These are phyloP conservation scores for Charina bottae DNA, from an alignment of 2,113 vertebrate species.

Conservation along the genomic window DNA sequence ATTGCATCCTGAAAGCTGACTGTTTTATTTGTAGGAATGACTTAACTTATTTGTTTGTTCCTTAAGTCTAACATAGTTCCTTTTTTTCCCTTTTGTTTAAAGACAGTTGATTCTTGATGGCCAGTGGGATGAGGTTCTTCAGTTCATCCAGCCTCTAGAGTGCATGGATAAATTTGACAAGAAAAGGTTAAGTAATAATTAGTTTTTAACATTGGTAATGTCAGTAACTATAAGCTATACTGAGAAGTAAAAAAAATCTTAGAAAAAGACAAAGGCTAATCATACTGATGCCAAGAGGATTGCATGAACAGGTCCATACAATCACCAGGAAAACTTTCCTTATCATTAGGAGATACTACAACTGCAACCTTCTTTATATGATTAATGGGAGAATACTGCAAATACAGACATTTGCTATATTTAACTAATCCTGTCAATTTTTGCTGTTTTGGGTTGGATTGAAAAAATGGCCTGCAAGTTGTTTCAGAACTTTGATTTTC, in stretches of 20 bases:
- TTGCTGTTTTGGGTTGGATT: not conserved
- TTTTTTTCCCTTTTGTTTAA: slow-evolving; percentile 43
- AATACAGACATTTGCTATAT: not conserved
- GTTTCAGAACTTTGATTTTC: not conserved
- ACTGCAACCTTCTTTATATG: not conserved
- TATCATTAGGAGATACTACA: not conserved
- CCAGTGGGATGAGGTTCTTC: slow-evolving; percentile 98
- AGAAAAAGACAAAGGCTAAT: not conserved
- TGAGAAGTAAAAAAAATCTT: not conserved
- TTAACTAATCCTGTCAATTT: not conserved
- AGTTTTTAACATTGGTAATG: not conserved
- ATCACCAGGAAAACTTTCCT: not conserved
- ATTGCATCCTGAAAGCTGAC: slow-evolving; percentile 28
- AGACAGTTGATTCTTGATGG: slow-evolving; percentile 96
- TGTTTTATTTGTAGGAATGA: slow-evolving; percentile 38
- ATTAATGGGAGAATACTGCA: not conserved
- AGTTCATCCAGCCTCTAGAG: slow-evolving; percentile 97
- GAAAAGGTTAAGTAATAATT: slow-evolving; percentile 82
- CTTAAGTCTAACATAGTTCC: slow-evolving; percentile 9
- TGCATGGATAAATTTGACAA: slow-evolving; percentile 97
- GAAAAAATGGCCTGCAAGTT: not conserved
- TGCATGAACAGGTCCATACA: not conserved
- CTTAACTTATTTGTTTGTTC: not conserved
- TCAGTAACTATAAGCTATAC: not conserved
- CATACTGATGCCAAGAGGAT: not conserved